Base-by-base conservation (phyloP, 2,797 vertebrate species). In the Acanthurus tractus region DNA sequence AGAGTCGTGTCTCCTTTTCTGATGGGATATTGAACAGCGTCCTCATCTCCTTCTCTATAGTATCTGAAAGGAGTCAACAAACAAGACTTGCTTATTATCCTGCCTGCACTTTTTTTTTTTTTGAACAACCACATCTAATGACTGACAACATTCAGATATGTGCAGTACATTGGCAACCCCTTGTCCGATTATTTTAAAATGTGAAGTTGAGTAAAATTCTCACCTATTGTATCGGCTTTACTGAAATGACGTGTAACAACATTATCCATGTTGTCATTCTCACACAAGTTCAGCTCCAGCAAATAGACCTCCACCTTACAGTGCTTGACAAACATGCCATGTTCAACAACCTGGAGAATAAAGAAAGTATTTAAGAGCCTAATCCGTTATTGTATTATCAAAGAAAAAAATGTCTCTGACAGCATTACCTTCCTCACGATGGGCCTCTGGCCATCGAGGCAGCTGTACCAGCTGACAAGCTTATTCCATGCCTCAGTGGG, bases 281-380 rank as follows among this genome's bases (percentile, higher is more conserved):
- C 96, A 25, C 98, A 98, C 70, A 99, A 91, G 89, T 98, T 99
- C 83, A 99, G 92, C 88, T 99, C 98, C 69, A 99, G 91, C 81
- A 99, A 95, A 91, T 99, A 99, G 63, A 99, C 98, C 81, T 99
- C 98, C 68, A 99, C 98, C 86, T 99, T 99, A 87, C 97, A 99
- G 91, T 99, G 97, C 92, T 99, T 99, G 62, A 99, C 98, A 95
- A 99, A 99, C 86, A 99, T 95, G 74, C 98, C 98, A 18, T 98
- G 97, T 85, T 99, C 98, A 77, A 99, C 97, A 58, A 99, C 98
- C 98, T 99, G 78, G 0, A 63, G 84, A 78, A 13, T 55, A 76
- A 68, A 77, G 13, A 56, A 12, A 54, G 2, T 23, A 70, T 63
- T 70, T 45, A 70, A 22, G 29, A 73, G 5, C 20, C 9, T 0